Evolutionary conservation across 2,113 vertebrate genomes (phyloP).

Genomic region (Megaptera novaeangliae): DNA sequence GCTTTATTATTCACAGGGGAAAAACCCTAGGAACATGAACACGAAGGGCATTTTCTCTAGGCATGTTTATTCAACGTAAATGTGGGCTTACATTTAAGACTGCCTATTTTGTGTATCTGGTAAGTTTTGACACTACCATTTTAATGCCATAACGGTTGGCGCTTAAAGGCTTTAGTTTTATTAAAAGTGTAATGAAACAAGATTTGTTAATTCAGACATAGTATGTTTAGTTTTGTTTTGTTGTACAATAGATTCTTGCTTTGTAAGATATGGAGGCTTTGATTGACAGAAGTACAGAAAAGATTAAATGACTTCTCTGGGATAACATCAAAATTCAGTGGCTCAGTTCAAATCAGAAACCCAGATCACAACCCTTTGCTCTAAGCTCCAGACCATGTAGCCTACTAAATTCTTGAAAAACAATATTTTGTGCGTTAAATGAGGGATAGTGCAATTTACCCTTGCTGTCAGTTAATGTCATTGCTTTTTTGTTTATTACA

Average conservation of each 20-base stretch:
- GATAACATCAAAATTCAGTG: not conserved
- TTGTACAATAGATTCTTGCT: not conserved
- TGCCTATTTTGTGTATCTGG: not conserved
- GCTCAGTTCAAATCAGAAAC: conserved; percentile 15
- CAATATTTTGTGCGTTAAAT: not conserved
- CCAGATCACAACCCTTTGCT: not conserved
- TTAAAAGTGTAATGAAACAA: conserved; percentile 33
- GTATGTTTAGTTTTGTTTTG: not conserved
- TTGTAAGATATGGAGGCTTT: not conserved
- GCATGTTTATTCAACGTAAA: not conserved
- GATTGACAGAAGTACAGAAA: not conserved
- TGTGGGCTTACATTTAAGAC: not conserved
- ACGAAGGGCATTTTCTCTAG: not conserved
- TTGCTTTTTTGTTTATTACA: not conserved
- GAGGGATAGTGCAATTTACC: not conserved
- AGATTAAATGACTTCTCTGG: not conserved
- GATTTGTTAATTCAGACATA: not conserved
- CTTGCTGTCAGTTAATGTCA: not conserved
- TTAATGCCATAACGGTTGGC: not conserved
- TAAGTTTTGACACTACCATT: conserved; percentile 8
- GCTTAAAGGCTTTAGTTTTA: conserved; percentile 27
- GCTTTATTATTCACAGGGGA: not conserved
- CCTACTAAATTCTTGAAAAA: not conserved
- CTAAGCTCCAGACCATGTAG: not conserved
- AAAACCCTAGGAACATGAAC: not conserved